Base-by-base conservation (phyloP, 2,113 vertebrate genomes). In the Phyllopteryx taeniolatus region DNA sequence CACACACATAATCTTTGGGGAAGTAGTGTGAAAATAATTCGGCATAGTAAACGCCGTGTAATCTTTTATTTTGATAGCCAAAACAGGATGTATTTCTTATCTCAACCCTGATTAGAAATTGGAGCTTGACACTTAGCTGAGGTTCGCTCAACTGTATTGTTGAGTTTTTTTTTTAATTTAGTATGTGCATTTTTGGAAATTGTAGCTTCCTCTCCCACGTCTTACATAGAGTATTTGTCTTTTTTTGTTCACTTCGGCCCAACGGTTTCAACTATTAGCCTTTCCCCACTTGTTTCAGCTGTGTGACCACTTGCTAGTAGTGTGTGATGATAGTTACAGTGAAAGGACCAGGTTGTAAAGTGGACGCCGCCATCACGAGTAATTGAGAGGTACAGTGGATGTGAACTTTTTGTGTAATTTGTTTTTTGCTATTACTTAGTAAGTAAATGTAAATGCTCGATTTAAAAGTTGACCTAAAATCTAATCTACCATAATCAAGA, bases 1-100 rank as follows among this genome's bases (percentile, higher is more conserved):
- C 11, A 2, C 14, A 8, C 27, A 8, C 31, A n/a, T 35, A 39
- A 3, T n/a, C 9, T 11, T 12, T 13, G 19, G 51, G n/a, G 12
- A n/a, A 46, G 19, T n/a, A 22, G 5, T 22, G n/a, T 47, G 13
- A 3, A 47, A 46, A 66, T 31, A 27, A 8, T 13, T 22, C 2
- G 12, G 20, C 12, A n/a, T n/a, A 27, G 0, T 8, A 3, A 22
- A 43, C 43, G 7, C 8, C 2, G 11, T 43, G 12, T 27, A 4
- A 3, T 22, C 2, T 75, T 72, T 88, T 83, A 80, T 76, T 85
- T 73, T 85, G 88, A 54, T 7, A 71, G 56, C 14, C 11, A 1
- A 13, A 61, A 22, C 0, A 44, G 80, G 84, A 83, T 49, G 46
- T 31, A 5, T 33, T 27, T 49, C 20, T 71, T 9, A 8, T 33